Conservation (phyloP, 1,140 invertebrate genomes). For the Drosophila ambigua region DNA sequence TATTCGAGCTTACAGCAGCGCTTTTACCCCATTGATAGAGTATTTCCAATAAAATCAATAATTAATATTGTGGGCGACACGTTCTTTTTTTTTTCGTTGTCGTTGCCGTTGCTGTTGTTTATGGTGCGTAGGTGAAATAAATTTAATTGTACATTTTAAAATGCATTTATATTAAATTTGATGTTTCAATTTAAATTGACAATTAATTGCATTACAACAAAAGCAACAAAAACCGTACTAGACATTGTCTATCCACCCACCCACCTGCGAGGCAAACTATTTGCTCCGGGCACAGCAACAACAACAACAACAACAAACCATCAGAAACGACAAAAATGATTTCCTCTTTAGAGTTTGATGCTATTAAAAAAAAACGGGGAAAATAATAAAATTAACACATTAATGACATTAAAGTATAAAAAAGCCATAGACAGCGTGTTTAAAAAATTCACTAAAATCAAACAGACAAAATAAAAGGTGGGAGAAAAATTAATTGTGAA, state of each 20-base stretch:
- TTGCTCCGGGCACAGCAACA: conserved; percentile 9
- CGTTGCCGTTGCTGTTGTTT: conserved; percentile 16
- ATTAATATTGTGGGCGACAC: conserved; percentile 60
- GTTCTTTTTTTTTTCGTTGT: background rate
- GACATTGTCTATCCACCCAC: conserved; percentile 5
- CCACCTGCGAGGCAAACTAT: conserved; percentile 23
- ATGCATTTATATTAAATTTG: conserved; percentile 76
- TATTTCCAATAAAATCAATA: conserved; percentile 70
- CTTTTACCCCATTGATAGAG: conserved; percentile 4
- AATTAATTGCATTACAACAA: conserved; percentile 76
- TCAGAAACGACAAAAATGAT: conserved; percentile 14
- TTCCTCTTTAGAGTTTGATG: conserved; percentile 49
- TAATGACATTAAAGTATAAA: conserved; percentile 41
- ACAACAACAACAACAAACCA: background rate
- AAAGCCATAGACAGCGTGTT: background rate
- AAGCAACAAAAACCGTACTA: conserved; percentile 43
- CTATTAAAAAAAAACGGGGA: conserved; percentile 27
- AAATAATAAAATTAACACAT: conserved; percentile 43
- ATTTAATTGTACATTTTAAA: conserved; percentile 77
- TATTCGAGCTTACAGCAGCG: background rate
- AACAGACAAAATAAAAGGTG: background rate
- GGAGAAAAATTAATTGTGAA: background rate
- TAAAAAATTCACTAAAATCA: too few species aligned
- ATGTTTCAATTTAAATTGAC: conserved; percentile 79
- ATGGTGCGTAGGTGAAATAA: conserved; percentile 57